phyloP scores from a whole-genome alignment of 2,797 vertebrate genomes.

The Rhabdophis nuchalis region DNA sequence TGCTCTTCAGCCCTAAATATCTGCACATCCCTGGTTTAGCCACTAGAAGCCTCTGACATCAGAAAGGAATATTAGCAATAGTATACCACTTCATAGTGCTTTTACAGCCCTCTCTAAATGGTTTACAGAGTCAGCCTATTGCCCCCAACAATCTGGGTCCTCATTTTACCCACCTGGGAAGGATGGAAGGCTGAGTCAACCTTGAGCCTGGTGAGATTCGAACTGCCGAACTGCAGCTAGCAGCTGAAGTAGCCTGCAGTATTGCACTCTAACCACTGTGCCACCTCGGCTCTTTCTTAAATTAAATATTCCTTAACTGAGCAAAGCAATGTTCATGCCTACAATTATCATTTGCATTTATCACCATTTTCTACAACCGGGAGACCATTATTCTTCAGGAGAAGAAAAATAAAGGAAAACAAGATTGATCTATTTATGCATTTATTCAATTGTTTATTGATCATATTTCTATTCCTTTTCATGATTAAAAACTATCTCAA shows the following conservation, averaged over 20 bases:
- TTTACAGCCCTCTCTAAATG: too few species aligned
- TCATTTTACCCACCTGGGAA: too few species aligned
- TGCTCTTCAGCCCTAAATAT: not conserved
- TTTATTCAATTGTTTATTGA: not conserved
- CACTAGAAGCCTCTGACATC: not conserved
- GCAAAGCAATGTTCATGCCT: not conserved
- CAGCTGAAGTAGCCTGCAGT: too few species aligned
- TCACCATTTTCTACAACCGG: not conserved
- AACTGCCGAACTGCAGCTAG: too few species aligned
- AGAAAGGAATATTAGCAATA: not conserved
- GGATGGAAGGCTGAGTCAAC: too few species aligned
- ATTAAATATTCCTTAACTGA: not conserved
- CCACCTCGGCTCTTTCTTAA: too few species aligned
- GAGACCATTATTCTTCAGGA: not conserved
- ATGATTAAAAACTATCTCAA: not conserved
- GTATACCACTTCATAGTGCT: too few species aligned
- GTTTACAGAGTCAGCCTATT: too few species aligned
- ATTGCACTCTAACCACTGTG: too few species aligned
- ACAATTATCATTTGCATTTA: not conserved
- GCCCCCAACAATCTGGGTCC: too few species aligned
- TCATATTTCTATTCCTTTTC: not conserved
- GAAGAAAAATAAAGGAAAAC: not conserved
- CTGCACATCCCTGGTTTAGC: not conserved
- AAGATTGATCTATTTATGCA: not conserved
- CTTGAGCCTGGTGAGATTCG: too few species aligned